Conservation (phyloP, 2,113 vertebrate species). For the Oxyura jamaicensis region DNA sequence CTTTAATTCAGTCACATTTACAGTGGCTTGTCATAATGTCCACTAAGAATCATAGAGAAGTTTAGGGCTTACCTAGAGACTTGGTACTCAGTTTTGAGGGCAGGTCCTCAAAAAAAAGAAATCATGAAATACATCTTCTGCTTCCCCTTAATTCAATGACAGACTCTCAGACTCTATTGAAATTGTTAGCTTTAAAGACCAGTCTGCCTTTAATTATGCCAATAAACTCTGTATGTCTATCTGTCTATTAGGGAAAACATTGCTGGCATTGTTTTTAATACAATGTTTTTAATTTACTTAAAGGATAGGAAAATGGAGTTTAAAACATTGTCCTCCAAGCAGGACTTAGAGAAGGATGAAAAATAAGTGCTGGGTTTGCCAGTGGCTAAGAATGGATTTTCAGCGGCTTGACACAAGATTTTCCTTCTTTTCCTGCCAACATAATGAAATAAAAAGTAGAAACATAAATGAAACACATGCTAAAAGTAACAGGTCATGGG, state of each 20-base stretch:
- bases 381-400: slow-evolving; percentile 39
- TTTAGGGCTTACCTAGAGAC: neutral
- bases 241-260: slow-evolving; percentile 55
- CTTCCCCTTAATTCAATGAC: slow-evolving; percentile 47
- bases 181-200: slow-evolving; percentile 45
- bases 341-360: neutral
- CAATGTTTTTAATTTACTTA: slow-evolving; percentile 56
- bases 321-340: slow-evolving; percentile 40
- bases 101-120: neutral
- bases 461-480: slow-evolving; percentile 29
- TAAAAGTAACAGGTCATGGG: slow-evolving; percentile 2
- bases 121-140: neutral
- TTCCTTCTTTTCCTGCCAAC: slow-evolving; percentile 54
- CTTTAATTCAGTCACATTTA: neutral
- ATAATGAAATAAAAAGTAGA: slow-evolving; percentile 28
- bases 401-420: neutral
- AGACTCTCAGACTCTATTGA: slow-evolving; percentile 7
- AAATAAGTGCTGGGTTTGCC: slow-evolving; percentile 8
- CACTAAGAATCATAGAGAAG: neutral
- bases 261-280: slow-evolving; percentile 54
- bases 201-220: slow-evolving; percentile 46
- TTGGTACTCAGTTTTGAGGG: neutral
- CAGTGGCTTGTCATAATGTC: neutral
- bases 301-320: slow-evolving; percentile 52
- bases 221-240: slow-evolving; percentile 43